These are phyloP conservation scores for Idaea straminata DNA, from an alignment of 2,888 invertebrate species.

Conservation along the genomic window DNA sequence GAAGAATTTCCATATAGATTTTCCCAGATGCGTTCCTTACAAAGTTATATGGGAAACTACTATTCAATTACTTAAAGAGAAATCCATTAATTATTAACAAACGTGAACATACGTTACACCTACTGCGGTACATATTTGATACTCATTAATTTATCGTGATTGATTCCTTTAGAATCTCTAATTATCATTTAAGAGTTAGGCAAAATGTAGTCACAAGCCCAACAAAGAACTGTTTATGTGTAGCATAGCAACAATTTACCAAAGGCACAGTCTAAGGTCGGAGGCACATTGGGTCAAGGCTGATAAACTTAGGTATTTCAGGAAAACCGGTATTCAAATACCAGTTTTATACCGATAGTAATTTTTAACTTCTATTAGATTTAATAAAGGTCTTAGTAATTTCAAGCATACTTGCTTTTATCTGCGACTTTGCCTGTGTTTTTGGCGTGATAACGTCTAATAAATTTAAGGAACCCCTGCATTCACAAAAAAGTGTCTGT, in stretches of 20 bases:
- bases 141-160: too few species aligned
- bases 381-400: too few species aligned
- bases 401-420: too few species aligned
- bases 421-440: too few species aligned
- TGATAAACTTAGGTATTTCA: constrained; percentile 12
- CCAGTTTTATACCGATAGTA: neutral
- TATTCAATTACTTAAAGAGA: neutral
- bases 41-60: too few species aligned
- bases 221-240: neutral
- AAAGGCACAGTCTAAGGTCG: constrained; percentile 15
- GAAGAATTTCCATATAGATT: neutral
- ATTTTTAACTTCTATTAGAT: too few species aligned
- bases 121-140: neutral
- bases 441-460: too few species aligned
- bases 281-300: constrained; percentile 19
- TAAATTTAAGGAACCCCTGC: too few species aligned
- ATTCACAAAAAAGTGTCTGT: too few species aligned
- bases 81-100: neutral
- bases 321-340: constrained; percentile 2
- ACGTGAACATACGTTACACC: neutral
- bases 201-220: neutral
- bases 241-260: constrained; percentile 8
- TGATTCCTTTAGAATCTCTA: neutral
- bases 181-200: neutral
- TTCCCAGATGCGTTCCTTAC: neutral